Evolutionary conservation across 1,140 invertebrate genomes (phyloP).

Genomic region (Lepeophtheirus salmonis): DNA sequence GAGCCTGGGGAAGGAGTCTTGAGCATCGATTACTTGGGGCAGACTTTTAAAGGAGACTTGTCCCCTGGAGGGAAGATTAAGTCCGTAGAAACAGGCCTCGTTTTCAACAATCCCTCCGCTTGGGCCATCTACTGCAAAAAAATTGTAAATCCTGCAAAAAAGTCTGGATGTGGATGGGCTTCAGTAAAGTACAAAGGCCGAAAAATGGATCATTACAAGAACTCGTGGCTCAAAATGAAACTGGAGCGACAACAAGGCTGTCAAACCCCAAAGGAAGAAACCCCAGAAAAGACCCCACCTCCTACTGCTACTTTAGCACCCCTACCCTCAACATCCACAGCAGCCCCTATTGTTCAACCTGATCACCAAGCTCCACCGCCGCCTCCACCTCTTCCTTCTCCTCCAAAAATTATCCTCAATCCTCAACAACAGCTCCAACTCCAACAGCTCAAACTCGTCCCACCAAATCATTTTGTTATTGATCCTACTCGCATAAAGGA

Average conservation of each 20-base stretch:
- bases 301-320: too few species aligned
- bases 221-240: conserved; percentile 51
- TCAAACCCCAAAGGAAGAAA: not conserved
- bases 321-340: too few species aligned
- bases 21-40: conserved; percentile 72
- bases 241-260: not conserved
- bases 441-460: not conserved
- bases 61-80: conserved; percentile 66
- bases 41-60: conserved; percentile 69
- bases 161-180: conserved; percentile 51
- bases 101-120: conserved; percentile 71
- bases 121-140: conserved; percentile 80
- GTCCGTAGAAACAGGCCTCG: conserved; percentile 62
- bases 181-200: conserved; percentile 50
- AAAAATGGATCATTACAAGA: conserved; percentile 68
- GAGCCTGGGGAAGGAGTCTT: conserved; percentile 55
- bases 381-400: not conserved
- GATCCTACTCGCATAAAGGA: not conserved
- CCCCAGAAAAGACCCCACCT: not conserved
- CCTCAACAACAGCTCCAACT: not conserved
- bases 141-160: conserved; percentile 72
- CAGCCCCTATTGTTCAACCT: too few species aligned
- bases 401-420: not conserved
- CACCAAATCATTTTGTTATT: not conserved
- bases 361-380: not conserved